These are phyloP conservation scores for Pitta sordida DNA, from an alignment of 2,113 vertebrate genomes.

Conservation along the genomic window DNA sequence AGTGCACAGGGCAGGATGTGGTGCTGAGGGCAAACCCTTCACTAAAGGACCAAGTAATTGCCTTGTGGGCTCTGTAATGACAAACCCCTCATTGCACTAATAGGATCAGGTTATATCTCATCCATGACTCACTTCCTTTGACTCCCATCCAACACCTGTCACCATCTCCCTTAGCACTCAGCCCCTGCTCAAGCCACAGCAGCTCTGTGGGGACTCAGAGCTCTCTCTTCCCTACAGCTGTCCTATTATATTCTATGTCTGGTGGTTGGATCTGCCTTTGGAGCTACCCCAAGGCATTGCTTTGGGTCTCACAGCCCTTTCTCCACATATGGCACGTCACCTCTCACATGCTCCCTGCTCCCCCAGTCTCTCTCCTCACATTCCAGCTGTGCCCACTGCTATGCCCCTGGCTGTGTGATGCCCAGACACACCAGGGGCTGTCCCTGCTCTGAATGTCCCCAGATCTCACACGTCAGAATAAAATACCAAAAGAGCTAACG, in stretches of 20 bases:
- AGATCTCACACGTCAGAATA: background rate
- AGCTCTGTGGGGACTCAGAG: background rate
- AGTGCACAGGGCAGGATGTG: background rate
- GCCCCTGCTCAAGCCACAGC: background rate
- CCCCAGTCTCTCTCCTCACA: background rate
- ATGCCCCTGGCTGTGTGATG: background rate
- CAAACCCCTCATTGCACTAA: background rate
- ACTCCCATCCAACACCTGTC: background rate
- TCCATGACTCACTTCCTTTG: background rate
- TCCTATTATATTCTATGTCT: accelerated
- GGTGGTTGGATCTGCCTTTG: background rate
- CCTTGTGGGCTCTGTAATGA: background rate
- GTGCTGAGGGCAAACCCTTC: background rate
- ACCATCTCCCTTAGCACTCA: background rate
- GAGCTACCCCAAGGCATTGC: background rate
- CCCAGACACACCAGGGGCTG: background rate
- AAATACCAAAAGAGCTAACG: background rate
- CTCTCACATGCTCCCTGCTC: background rate
- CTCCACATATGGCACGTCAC: background rate
- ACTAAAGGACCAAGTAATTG: background rate
- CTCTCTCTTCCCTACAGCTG: background rate
- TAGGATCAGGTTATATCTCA: background rate
- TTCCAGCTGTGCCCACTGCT: accelerated
- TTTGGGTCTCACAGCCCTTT: background rate
- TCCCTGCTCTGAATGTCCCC: background rate